Base-by-base conservation (phyloP, 2,888 invertebrate species). In the Pasiphila rectangulata region DNA sequence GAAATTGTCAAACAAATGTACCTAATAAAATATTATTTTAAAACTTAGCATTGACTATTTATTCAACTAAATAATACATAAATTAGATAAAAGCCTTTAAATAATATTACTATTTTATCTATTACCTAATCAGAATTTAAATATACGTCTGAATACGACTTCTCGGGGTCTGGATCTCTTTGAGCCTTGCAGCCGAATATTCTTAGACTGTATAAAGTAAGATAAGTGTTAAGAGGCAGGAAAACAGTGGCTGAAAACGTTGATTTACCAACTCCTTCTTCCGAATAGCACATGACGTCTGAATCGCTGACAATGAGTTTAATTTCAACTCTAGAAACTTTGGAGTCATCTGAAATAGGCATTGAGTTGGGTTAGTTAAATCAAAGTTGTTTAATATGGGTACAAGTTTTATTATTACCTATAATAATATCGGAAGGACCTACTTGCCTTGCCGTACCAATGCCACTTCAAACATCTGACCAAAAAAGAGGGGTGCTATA, bases 241-340 rank as follows among this genome's bases (percentile, higher is more conserved):
- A 73, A 73, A 39, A 85, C 35, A 1, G 72, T 64, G 1, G 72
- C 86, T 1, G 57, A 49, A 61, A 86, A 86, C 20, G 71, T 67
- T 0, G 49, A 3, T 1, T 27, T 12, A 1, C 83, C 85, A 3
- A 86, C 62, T 7, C 81, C 84, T 1, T 46, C 50, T 1, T 67
- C 56, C 1, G 86, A 81, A 41, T 61, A 62, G 0, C 75, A 81
- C 27, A 34, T 69, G 53, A 53, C 72, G 27, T 79, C 75, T 1
- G 87, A 83, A 39, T 79, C 69, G 49, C 85, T 85, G 20, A 79
- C 59, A 2, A 84, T 56, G 7, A 87, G 34, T 13, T 19, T 57
- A 15, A 87, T 75, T 65, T 83, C 80, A 1, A 78, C 85, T 54
- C 64, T 67, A n/a, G 84, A 69, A 4, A 75, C 62, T 34, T 48